These are phyloP conservation scores for Chironex yamaguchii DNA, from an alignment of 30 jellyfish, hydroid and myxozoan species.

Conservation along the genomic window DNA sequence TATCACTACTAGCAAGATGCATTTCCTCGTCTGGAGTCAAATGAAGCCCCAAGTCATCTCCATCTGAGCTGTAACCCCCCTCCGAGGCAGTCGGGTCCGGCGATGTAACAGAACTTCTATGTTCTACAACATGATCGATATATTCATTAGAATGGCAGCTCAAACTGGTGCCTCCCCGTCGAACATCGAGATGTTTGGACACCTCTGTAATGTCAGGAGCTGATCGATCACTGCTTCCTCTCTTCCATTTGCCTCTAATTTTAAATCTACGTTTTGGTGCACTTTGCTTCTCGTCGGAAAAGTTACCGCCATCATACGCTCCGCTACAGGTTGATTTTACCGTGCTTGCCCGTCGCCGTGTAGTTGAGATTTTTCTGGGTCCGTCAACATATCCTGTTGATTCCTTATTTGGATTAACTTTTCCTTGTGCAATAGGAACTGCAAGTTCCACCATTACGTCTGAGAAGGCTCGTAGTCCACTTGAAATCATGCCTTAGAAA, in stretches of 20 bases:
- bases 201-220: too few species aligned
- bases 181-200: too few species aligned
- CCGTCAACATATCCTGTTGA: neutral
- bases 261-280: neutral
- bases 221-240: neutral
- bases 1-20: neutral
- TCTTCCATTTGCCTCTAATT: neutral
- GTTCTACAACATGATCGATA: neutral
- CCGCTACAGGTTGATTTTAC: neutral
- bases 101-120: neutral
- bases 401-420: neutral
- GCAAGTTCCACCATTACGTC: constrained; percentile 88
- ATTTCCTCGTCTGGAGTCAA: neutral
- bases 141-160: neutral
- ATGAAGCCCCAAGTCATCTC: neutral
- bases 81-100: neutral
- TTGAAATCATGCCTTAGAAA: constrained; percentile 73
- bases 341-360: neutral
- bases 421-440: constrained; percentile 60
- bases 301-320: neutral
- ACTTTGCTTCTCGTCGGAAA: neutral
- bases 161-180: too few species aligned
- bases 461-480: constrained; percentile 78
- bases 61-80: neutral
- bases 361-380: neutral